Conservation (phyloP, 2,113 vertebrate genomes). For the Tyto alba region DNA sequence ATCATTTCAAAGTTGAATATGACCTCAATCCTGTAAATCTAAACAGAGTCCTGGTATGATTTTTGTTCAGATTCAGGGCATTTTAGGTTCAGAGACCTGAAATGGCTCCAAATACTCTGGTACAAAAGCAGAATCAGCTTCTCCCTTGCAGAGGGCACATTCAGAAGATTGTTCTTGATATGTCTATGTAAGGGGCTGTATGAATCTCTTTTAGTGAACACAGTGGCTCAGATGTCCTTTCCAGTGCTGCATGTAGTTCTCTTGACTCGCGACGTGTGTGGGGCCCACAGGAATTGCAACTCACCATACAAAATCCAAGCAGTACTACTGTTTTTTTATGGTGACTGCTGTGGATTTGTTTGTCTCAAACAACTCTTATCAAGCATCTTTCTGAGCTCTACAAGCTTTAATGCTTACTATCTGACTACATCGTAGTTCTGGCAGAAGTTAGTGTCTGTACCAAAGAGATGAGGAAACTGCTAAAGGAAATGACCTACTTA, state of each 20-base stretch:
- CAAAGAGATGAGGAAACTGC: not conserved
- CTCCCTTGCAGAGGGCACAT: not conserved
- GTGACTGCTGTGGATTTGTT: not conserved
- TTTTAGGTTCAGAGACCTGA: not conserved
- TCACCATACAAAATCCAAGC: not conserved
- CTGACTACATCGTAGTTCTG: not conserved
- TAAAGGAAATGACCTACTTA: conserved; percentile 22
- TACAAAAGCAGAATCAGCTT: not conserved
- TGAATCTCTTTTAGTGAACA: not conserved
- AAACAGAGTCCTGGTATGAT: not conserved
- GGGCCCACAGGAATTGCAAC: not conserved
- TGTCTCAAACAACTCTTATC: not conserved
- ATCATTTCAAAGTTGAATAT: not conserved
- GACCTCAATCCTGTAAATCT: not conserved
- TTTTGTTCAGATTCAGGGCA: not conserved
- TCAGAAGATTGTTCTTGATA: not conserved
- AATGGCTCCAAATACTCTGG: not conserved
- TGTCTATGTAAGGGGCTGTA: not conserved
- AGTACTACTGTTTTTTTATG: not conserved
- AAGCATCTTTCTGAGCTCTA: not conserved
- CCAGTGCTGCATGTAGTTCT: not conserved
- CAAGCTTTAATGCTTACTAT: not conserved
- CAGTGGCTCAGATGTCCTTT: fast-evolving
- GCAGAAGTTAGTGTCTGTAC: not conserved
- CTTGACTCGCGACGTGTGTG: no score